Percentiles rank a stretch among this genome's conserved stretches.
Conservation (phyloP, 2,888 invertebrate species). For the Caenorhabditis panamensis region DNA sequence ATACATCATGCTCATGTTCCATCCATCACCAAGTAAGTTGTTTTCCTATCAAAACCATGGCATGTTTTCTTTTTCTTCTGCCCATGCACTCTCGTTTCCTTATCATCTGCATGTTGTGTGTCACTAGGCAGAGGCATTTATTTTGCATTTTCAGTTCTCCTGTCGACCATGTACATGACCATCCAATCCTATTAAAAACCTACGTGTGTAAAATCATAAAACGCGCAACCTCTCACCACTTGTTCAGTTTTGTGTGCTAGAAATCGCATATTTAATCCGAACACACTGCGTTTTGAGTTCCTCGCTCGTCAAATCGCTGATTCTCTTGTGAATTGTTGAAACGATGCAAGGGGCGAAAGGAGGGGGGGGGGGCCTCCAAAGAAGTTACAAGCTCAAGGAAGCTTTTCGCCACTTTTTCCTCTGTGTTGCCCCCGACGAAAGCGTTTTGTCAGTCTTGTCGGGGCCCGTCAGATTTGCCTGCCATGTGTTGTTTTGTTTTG, state of each 20-base stretch:
- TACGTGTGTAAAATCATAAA: constrained; percentile 7
- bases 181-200: background rate
- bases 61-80: background rate
- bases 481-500: constrained; percentile 38
- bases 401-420: constrained; percentile 48
- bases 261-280: constrained; percentile 25
- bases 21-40: background rate
- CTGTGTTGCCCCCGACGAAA: constrained; percentile 44
- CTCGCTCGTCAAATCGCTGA: constrained; percentile 52
- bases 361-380: constrained; percentile 10
- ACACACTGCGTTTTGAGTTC: background rate
- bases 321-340: constrained; percentile 45
- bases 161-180: background rate
- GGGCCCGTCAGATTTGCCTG: constrained; percentile 23
- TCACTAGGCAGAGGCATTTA: too few species aligned
- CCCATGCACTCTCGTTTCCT: background rate
- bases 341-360: background rate
- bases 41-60: background rate
- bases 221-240: background rate
- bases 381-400: constrained; percentile 53
- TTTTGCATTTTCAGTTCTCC: too few species aligned
- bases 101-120: background rate
- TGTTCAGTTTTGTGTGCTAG: background rate
- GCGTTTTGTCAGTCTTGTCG: constrained; percentile 46
- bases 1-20: constrained; percentile 5